Percentiles rank a stretch among this genome's conserved stretches.
Evolutionary conservation across 1,140 invertebrate species (phyloP).

Genomic region (Lepidostoma basale): DNA sequence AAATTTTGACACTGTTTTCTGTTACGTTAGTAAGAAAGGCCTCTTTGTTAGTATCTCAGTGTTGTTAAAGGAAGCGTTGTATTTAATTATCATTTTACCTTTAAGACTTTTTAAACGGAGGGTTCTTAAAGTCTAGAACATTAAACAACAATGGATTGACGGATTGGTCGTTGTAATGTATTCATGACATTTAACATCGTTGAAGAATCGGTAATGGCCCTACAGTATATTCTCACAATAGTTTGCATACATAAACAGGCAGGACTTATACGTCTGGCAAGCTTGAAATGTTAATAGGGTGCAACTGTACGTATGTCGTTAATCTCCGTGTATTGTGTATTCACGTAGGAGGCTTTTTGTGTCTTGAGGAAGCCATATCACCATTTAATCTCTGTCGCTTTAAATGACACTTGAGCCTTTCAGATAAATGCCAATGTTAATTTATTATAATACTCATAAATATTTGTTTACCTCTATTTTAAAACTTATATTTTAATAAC

Average conservation of each 20-base stretch:
- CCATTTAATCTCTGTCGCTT: no score
- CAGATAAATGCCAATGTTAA: no score
- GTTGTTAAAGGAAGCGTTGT: neutral
- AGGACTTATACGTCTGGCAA: neutral
- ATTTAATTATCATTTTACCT: slow-evolving; percentile 7
- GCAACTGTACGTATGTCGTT: neutral
- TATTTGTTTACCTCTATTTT: no score
- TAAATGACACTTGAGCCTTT: no score
- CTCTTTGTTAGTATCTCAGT: no score
- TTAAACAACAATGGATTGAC: slow-evolving; percentile 26
- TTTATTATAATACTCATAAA: no score
- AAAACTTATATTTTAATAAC: no score
- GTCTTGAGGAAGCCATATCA: no score
- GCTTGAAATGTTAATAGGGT: neutral
- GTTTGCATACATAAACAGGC: neutral
- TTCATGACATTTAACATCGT: slow-evolving; percentile 39
- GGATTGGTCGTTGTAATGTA: slow-evolving; percentile 35
- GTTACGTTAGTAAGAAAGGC: no score
- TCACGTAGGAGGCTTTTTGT: no score
- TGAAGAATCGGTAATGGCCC: slow-evolving; percentile 26
- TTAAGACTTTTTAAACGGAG: slow-evolving; percentile 5
- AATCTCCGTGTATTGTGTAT: neutral
- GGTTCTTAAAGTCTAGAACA: slow-evolving; percentile 10
- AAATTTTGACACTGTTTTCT: no score
- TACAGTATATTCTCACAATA: slow-evolving; percentile 18